Evolutionary conservation across 2,797 vertebrate species (phyloP).

Genomic region (Delichon dasypus): DNA sequence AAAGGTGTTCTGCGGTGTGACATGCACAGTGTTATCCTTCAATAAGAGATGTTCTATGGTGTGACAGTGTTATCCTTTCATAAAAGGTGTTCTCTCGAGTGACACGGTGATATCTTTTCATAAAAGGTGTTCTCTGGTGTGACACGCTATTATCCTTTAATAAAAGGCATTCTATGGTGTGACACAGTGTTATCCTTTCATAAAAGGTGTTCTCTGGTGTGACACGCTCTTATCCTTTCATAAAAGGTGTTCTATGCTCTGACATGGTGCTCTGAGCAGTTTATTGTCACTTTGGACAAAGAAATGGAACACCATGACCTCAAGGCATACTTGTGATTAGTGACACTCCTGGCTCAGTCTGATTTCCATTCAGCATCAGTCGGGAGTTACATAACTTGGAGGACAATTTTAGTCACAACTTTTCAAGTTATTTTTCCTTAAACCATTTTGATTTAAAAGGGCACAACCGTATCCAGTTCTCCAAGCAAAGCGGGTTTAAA

Average conservation of each 20-base stretch:
- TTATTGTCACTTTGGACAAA: background rate
- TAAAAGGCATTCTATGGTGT: background rate
- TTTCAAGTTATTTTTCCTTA: background rate
- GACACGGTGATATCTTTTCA: fast-evolving
- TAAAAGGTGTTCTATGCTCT: background rate
- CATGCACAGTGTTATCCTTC: background rate
- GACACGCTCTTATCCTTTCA: background rate
- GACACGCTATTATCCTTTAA: background rate
- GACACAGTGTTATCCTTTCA: background rate
- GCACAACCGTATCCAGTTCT: background rate
- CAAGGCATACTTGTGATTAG: conserved; percentile 18
- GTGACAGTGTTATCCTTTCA: background rate
- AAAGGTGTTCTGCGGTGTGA: background rate
- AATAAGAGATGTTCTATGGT: background rate
- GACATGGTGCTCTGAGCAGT: background rate
- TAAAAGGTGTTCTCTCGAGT: background rate
- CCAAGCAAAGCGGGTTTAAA: background rate
- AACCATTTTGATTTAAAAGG: background rate
- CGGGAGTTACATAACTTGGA: conserved; percentile 41
- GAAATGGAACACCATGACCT: conserved; percentile 48
- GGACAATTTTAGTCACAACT: conserved; percentile 9
- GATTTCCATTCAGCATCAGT: conserved; percentile 9
- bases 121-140: background rate
- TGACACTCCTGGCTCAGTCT: conserved; percentile 45
- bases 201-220: background rate